Conservation (phyloP, 1,140 invertebrate species). For the Dryas iulia region DNA sequence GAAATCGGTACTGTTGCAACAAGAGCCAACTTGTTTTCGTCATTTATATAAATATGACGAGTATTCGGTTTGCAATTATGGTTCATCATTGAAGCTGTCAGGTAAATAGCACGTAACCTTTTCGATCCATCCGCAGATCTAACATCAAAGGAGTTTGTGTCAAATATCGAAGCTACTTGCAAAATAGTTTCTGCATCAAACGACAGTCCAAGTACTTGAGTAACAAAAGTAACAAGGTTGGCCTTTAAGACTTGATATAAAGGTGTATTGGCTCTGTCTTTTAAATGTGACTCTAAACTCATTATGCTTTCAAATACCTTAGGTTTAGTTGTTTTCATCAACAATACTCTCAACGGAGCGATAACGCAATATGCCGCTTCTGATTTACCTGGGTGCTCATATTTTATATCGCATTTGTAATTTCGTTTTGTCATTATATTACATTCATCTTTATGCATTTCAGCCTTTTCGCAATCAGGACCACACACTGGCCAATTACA, state of each 20-base stretch:
- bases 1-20: conserved; percentile 83
- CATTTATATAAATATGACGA: conserved; percentile 81
- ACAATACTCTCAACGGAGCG: conserved; percentile 82
- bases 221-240: conserved; percentile 83
- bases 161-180: conserved; percentile 83
- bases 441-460: conserved; percentile 80
- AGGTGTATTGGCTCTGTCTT: conserved; percentile 81
- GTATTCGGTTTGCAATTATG: conserved; percentile 85
- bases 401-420: conserved; percentile 80
- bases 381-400: conserved; percentile 66
- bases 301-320: conserved; percentile 80
- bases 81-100: conserved; percentile 82
- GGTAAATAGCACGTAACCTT: conserved; percentile 82
- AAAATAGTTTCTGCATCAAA: conserved; percentile 82
- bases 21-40: conserved; percentile 80
- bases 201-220: conserved; percentile 80
- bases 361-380: conserved; percentile 83
- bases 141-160: conserved; percentile 85
- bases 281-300: conserved; percentile 82
- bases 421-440: conserved; percentile 79
- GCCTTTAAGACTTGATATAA: conserved; percentile 81
- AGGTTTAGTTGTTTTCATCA: conserved; percentile 81
- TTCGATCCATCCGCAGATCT: conserved; percentile 67
- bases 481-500: conserved; percentile 84
- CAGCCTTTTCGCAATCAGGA: conserved; percentile 74